phyloP scores from a whole-genome alignment of 2,888 invertebrate genomes.

The Lepidochitona cinerea region DNA sequence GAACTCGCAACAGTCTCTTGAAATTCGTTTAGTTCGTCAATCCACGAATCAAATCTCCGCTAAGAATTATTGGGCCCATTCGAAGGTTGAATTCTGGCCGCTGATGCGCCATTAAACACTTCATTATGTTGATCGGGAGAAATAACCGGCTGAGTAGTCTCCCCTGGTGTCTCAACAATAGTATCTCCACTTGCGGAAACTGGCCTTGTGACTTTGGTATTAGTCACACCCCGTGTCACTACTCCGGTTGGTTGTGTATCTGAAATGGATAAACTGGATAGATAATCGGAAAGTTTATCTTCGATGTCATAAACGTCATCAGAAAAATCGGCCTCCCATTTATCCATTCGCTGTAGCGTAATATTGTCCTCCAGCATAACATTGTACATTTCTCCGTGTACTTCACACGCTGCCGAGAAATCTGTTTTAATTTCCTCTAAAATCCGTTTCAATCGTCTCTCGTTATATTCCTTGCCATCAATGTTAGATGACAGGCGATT shows the following conservation, averaged over 20 bases:
- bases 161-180: no score
- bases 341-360: background rate
- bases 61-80: background rate
- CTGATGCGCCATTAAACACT: no score
- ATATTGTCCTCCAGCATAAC: background rate
- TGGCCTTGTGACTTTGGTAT: background rate
- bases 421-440: background rate
- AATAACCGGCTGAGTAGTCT: no score
- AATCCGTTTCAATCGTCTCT: background rate
- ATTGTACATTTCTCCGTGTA: background rate
- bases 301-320: background rate
- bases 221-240: background rate
- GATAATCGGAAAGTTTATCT: background rate
- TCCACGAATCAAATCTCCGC: constrained; percentile 7
- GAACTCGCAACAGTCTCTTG: background rate
- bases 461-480: background rate
- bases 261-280: background rate
- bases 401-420: background rate
- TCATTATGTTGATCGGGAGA: no score
- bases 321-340: background rate
- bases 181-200: background rate
- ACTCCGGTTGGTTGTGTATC: background rate
- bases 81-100: no score
- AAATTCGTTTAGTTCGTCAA: constrained; percentile 1
- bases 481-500: background rate